Percentiles rank a stretch among this genome's conserved stretches.
Evolutionary conservation across 2,113 vertebrate species (phyloP).

Genomic region (Delphinus delphis): DNA sequence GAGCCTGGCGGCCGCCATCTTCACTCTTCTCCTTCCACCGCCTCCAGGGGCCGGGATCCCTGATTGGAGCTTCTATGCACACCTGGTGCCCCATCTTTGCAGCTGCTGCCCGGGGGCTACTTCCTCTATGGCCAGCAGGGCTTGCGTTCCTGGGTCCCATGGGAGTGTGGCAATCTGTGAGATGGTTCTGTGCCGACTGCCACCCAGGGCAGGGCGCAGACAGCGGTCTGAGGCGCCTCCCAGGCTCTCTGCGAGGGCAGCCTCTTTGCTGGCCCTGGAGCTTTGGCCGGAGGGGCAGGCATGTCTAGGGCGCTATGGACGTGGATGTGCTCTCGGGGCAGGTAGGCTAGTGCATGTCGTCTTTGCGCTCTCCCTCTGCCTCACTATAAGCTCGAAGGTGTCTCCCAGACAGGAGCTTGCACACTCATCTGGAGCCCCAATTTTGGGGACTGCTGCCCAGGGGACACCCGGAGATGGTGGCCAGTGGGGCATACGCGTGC

Average conservation of each 20-base stretch:
- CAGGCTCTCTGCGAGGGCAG: neutral
- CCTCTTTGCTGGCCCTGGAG: neutral
- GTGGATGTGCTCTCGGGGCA: fast-evolving
- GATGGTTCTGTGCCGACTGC: neutral
- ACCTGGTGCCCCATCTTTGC: neutral
- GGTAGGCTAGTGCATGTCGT: neutral
- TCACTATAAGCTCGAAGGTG: fast-evolving
- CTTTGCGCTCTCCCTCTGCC: neutral
- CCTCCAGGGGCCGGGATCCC: neutral
- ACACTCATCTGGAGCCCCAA: neutral
- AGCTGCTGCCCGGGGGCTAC: too few relatives aligned
- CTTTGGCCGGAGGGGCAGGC: neutral
- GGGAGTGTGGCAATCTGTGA: neutral
- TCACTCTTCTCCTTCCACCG: too few relatives aligned
- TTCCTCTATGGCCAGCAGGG: neutral
- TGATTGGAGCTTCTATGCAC: neutral
- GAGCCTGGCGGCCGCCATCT: neutral
- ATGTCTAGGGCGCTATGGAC: neutral
- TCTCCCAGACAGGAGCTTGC: neutral
- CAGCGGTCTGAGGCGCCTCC: neutral
- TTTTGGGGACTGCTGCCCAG: neutral
- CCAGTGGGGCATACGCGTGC: neutral
- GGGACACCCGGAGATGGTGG: neutral
- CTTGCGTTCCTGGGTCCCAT: neutral
- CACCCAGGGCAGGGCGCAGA: neutral